phyloP scores from a whole-genome alignment of 2,113 vertebrate genomes.

The Amazona vittata region DNA sequence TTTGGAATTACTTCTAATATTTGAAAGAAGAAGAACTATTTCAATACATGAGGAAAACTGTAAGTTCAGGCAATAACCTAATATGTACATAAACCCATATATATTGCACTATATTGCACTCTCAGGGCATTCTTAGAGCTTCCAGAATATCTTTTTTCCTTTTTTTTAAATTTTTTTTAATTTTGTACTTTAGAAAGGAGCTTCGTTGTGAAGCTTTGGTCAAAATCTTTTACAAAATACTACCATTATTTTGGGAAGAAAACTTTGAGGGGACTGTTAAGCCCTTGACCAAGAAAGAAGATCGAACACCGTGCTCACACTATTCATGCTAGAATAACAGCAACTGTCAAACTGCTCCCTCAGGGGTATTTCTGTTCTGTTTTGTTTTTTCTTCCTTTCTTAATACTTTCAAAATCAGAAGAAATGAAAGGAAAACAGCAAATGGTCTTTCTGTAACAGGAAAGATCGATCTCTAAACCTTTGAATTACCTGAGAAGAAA shows the following conservation, averaged over 20 bases:
- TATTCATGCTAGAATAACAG: background rate
- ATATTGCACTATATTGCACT: background rate
- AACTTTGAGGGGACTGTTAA: background rate
- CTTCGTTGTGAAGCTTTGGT: background rate
- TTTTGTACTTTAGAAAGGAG: background rate
- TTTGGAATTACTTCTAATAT: background rate
- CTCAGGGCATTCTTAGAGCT: background rate
- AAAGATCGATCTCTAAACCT: conserved; percentile 9
- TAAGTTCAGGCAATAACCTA: background rate
- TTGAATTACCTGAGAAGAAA: conserved; percentile 15
- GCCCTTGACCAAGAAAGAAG: background rate
- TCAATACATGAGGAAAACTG: background rate
- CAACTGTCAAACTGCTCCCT: background rate
- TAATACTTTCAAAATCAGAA: conserved; percentile 26
- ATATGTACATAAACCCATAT: background rate
- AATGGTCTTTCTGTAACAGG: background rate
- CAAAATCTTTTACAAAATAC: background rate
- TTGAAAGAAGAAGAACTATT: conserved; percentile 1
- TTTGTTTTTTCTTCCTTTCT: background rate
- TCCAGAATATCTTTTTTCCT: background rate
- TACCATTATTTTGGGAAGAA: background rate
- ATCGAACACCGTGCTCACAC: background rate
- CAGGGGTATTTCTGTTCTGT: background rate
- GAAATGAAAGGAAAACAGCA: conserved; percentile 23
- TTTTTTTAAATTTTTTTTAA: background rate